Conservation (phyloP, 2,888 invertebrate species). For the Drosophila formosana region DNA sequence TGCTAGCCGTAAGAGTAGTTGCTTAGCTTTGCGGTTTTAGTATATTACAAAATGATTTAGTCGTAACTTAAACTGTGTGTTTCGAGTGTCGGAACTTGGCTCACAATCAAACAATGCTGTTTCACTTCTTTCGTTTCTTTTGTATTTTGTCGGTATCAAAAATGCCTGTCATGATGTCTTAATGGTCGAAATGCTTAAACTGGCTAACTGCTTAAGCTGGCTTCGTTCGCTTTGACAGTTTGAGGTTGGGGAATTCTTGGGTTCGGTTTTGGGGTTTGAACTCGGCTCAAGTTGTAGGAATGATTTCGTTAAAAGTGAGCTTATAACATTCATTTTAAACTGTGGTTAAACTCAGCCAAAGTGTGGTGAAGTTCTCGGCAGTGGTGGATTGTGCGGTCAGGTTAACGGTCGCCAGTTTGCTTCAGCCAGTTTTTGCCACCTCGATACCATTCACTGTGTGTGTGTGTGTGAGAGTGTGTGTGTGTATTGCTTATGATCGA, state of each 20-base stretch:
- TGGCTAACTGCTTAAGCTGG: conserved; percentile 49
- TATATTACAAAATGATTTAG: conserved; percentile 76
- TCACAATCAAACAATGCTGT: conserved; percentile 76
- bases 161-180: conserved; percentile 43
- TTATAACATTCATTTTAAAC: conserved; percentile 18
- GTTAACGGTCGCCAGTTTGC: background rate
- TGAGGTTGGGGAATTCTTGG: conserved; percentile 48
- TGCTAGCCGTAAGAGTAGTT: conserved; percentile 29
- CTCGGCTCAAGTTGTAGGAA: conserved; percentile 25
- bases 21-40: conserved; percentile 54
- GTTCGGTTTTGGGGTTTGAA: conserved; percentile 36
- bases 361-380: conserved; percentile 5
- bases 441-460: conserved; percentile 17
- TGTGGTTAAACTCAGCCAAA: conserved; percentile 6
- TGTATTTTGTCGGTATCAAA: conserved; percentile 36
- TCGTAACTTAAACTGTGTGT: conserved; percentile 42
- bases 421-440: conserved; percentile 35
- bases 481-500: conserved; percentile 58
- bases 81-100: conserved; percentile 67
- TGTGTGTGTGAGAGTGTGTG: conserved; percentile 15
- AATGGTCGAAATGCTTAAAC: conserved; percentile 42
- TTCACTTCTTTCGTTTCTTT: conserved; percentile 30
- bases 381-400: conserved; percentile 10
- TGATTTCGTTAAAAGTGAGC: conserved; percentile 27
- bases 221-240: conserved; percentile 44